Evolutionary conservation across 2,113 vertebrate species (phyloP), one percentile per base, ranked within the genome.

Genomic region (Sceloporus undulatus): DNA sequence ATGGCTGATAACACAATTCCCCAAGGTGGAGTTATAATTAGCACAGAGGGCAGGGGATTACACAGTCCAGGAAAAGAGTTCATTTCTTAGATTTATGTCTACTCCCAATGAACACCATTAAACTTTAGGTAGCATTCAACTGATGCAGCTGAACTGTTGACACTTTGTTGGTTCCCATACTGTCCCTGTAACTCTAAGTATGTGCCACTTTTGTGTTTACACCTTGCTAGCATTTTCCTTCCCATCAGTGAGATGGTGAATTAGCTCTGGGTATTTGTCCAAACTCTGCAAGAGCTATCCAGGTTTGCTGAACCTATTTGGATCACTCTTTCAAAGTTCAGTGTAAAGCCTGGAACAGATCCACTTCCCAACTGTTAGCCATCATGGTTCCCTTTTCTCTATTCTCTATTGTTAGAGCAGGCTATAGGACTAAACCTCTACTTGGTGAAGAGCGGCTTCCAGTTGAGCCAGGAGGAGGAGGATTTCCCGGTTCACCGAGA

Each of bases 11-110:
- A 74, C 10, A 74, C 21, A 25, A 59, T 52, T 40, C 83, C 48
- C 70, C 23, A 56, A 84, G 83, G 70, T 62, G 18, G 48, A 74
- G 70, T 74, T 84, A 84, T 74, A 84, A 84, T 84, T 56, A 74
- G 83, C 83, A 56, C 13, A 34, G 48, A 70, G 70, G 8, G 19
- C 25, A 23, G 19, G n/a, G 70, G 25, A 71, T 1, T 59, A 21
- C 52, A 4, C 21, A 11, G 38, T 59, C 52, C 70, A 73, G 23
- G 82, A 74, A 59, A 9, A n/a, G 34, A 71, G 14, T 9, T 73
- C 70, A 84, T 5, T 84, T 9, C 48, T 74, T 9, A 13, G n/a
- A 59, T 77, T n/a, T 59, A 5, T 48, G 38, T 71, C 5, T 34
- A 14, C 19, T 23, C 76, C 62, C 38, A 68, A 21, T 38, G 27